Base-by-base conservation (phyloP, 2,113 vertebrate genomes). In the Phainopepla nitens region DNA sequence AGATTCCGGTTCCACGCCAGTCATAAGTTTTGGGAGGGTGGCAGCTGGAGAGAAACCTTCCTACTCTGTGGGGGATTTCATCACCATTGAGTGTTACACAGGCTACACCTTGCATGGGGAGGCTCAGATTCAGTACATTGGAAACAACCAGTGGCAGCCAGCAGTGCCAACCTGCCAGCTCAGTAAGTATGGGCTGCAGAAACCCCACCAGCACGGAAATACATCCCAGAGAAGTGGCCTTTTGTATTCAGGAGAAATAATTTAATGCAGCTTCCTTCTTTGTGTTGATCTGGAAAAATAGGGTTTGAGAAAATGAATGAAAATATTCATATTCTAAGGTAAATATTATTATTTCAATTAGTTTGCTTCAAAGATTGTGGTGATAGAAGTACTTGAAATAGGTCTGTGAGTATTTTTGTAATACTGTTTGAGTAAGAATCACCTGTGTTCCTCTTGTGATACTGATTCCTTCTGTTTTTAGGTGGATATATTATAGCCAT, bases 111-210 rank as follows among this genome's bases (percentile, higher is more conserved):
- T 97, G n/a, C 42, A 66, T 0, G 96, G 96, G 5, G 14, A 56
- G 51, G 11, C 83, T 60, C 58, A 1, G 4, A 93, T 96, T 23
- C 13, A 36, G 39, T 97, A 96, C 23, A 0, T 1, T 2, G 94
- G 94, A 2, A 6, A 36, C 33, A 69, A 89, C 91, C 39, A 4
- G 1, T 97, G 96, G 96, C 0, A 0, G 16, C 96, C 96, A 49
- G 94, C 3, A 66, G 91, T 96, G 70, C 96, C 96, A n/a, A 54
- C 36, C 10, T 97, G 96, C 84, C 69, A 66, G 10, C 70, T 96
- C 35, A 89, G 96, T 97, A 41, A 97, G 96, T 97, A 11, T 15
- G 24, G 81, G 1, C 73, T 41, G 31, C 56, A 56, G 4, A 39
- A 83, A 28, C 56, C 23, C 25, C 31, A 1, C 11, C 15, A 3